Base-by-base conservation (phyloP, 1,140 invertebrate species). In the Contarinia nasturtii region DNA sequence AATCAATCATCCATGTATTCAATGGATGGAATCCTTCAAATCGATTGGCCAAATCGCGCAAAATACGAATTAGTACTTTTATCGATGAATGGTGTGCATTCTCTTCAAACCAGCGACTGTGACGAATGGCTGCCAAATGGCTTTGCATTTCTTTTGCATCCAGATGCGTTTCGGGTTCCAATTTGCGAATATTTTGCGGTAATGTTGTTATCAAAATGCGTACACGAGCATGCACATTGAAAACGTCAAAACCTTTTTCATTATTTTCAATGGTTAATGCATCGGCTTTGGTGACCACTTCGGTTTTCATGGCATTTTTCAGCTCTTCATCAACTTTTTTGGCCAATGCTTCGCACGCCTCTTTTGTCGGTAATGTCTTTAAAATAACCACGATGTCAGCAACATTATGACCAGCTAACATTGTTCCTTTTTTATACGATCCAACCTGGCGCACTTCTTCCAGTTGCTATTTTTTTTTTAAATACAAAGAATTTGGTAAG, bases 101-200 rank as follows among this genome's bases (percentile, higher is more conserved):
- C 68, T 98, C 93, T 63, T 98, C 94, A 66, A 98, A 97, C 93
- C 94, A 98, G 3, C 91, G 77, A 33, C 86, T 86, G 64, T 98
- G 93, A 48, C 92, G 70, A 41, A 98, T 93, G 1, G 91, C 90
- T 2, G 89, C 86, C 52, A 96, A 67, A 66, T 96, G 89, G 38
- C 82, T 79, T 66, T 83, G 79, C 64, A 92, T 78, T 22, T 87
- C 72, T 66, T 89, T 88, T 47, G 78, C 76, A 55, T 91, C 84
- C 60, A 93, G 68, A 60, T 93, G 89, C 2, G 91, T 75, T 63
- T 94, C 89, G 0, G 90, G 79, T 57, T 96, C 91, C 11, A 97
- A 63, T 66, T 95, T 94, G 33, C 88, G 75, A 50, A 95, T 67
- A 66, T 96, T 95, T 55, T 88, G 88, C 49, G 87, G 88, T 46